These are phyloP conservation scores for Neotoma lepida DNA, from an alignment of 2,113 vertebrate species.

Conservation along the genomic window DNA sequence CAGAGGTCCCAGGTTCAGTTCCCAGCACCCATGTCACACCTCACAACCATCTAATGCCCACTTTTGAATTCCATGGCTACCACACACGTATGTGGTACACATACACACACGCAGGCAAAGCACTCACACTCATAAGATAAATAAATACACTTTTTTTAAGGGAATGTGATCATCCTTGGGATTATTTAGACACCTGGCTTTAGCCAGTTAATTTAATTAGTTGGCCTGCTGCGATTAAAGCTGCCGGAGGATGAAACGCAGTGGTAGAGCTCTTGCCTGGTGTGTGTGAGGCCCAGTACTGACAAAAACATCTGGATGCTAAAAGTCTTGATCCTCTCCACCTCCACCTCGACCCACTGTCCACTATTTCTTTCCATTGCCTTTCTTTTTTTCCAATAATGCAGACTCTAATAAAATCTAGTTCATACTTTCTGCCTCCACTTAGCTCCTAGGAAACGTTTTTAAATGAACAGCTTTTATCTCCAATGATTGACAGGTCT, in stretches of 20 bases:
- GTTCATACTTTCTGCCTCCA: background rate
- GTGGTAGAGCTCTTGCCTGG: background rate
- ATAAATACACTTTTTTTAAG: background rate
- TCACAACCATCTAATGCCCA: background rate
- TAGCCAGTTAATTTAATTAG: background rate
- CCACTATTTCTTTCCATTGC: background rate
- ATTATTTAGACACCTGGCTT: background rate
- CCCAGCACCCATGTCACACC: background rate
- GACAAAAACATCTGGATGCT: background rate
- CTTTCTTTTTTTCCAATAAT: background rate
- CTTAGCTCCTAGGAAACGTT: background rate
- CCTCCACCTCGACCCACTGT: background rate
- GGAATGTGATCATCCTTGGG: conserved; percentile 5
- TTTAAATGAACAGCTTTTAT: background rate
- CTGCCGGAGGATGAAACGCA: background rate
- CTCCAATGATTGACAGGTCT: background rate
- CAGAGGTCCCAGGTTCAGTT: background rate
- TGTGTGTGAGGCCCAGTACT: background rate
- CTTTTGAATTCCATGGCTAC: background rate
- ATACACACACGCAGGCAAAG: background rate
- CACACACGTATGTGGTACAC: background rate
- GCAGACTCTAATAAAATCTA: background rate
- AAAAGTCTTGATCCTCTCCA: background rate
- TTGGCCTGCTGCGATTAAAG: background rate
- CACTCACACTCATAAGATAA: background rate